Base-by-base conservation (phyloP, 2,888 invertebrate genomes). In the Mylabris sibirica region DNA sequence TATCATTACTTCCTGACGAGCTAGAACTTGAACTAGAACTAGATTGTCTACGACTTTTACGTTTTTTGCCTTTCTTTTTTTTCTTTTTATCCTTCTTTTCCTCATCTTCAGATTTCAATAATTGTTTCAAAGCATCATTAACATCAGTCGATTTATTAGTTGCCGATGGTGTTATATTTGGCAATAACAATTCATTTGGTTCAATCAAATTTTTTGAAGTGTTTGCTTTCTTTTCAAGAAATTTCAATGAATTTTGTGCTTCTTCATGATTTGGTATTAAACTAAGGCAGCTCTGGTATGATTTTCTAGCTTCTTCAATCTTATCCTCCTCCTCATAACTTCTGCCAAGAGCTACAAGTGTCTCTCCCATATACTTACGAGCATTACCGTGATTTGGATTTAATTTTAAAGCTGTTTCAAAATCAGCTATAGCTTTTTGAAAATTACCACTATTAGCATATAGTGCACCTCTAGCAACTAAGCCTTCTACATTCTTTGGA, bases 391-490 rank as follows among this genome's bases (percentile, higher is more conserved):
- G 98, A 72, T 91, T 93, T 1, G 94, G 93, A 85, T 98, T 96
- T 59, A 95, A 84, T 83, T 94, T 93, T 49, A 98, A 85, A 4
- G 98, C 97, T 24, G 93, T 92, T 85, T 97, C 96, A 85, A 98
- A 97, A 84, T 98, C 98, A 78, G 95, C 94, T 74, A 98, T 94
- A 0, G 98, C 98, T 83, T 95, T 95, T 78, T 94, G 92, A 85
- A 96, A 97, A 78, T 93, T 96, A 73, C 96, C 96, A 81, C 94
- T 95, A 84, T 98, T 98, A 12, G 98, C 98, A 83, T 95, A 96
- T 78, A 97, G 86, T 30, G 96, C 96, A 73, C 96, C 97, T 80
- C 96, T 89, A 0, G 97, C 97, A 1, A 97, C 96, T 67, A 96
- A 87, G 30, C 96, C 97, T 86, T 97, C 97, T 1, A 96, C 95